These are phyloP conservation scores for Neoniphon sammara DNA, from an alignment of 2,797 vertebrate genomes.

Conservation along the genomic window DNA sequence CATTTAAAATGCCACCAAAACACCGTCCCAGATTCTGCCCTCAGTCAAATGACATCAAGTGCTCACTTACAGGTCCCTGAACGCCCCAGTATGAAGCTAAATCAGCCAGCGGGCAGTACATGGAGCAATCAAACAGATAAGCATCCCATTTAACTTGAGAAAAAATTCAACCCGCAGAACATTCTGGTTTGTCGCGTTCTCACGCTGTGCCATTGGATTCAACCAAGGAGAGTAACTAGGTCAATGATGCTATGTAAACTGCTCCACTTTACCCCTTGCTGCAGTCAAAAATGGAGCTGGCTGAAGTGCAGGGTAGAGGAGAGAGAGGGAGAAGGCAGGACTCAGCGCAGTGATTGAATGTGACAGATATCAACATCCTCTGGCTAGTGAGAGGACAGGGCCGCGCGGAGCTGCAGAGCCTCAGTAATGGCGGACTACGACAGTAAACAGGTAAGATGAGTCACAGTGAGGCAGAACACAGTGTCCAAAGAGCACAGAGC, in stretches of 20 bases:
- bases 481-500: slow-evolving; percentile 39
- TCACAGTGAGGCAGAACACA: slow-evolving; percentile 48
- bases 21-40: slow-evolving; percentile 78
- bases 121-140: slow-evolving; percentile 79
- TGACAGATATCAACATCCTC: slow-evolving; percentile 73
- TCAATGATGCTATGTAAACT: slow-evolving; percentile 76
- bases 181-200: slow-evolving; percentile 59
- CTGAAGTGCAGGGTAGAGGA: slow-evolving; percentile 53
- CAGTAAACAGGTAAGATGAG: slow-evolving; percentile 70
- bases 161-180: slow-evolving; percentile 63
- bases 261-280: slow-evolving; percentile 72
- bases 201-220: slow-evolving; percentile 64
- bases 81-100: slow-evolving; percentile 71
- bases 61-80: slow-evolving; percentile 82
- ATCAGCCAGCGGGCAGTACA: slow-evolving; percentile 74
- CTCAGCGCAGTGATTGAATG: slow-evolving; percentile 51
- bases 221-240: slow-evolving; percentile 77
- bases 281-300: slow-evolving; percentile 74
- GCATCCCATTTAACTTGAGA: slow-evolving; percentile 79
- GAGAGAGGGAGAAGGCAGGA: slow-evolving; percentile 26
- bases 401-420: slow-evolving; percentile 46
- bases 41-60: slow-evolving; percentile 80
- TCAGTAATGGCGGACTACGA: slow-evolving; percentile 51
- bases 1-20: slow-evolving; percentile 82
- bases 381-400: slow-evolving; percentile 54